Evolutionary conservation across 2,888 invertebrate species (phyloP).

Genomic region (Drosophila longiperda): DNA sequence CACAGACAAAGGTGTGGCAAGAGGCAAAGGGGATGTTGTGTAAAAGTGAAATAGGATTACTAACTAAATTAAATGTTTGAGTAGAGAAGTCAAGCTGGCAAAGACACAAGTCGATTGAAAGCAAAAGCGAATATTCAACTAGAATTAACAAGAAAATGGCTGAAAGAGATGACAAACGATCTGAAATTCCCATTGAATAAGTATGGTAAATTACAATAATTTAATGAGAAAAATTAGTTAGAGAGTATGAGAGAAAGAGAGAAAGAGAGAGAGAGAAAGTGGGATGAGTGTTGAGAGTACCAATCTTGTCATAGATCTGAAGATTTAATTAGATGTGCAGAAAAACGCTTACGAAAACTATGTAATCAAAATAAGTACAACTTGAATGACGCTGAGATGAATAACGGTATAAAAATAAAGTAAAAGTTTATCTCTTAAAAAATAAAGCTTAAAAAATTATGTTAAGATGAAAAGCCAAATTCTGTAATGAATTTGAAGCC

Average conservation of each 20-base stretch:
- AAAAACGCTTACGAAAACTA: background rate
- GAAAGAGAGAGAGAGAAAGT: background rate
- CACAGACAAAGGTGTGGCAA: background rate
- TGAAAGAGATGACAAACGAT: constrained; percentile 14
- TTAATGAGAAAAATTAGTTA: background rate
- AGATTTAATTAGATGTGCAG: background rate
- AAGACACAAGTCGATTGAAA: constrained; percentile 3
- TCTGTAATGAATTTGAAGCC: background rate
- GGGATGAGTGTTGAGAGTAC: background rate
- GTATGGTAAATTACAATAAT: background rate
- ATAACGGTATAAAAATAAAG: background rate
- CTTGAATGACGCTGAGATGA: background rate
- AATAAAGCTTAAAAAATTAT: background rate
- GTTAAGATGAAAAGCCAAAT: background rate
- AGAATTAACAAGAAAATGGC: constrained; percentile 3
- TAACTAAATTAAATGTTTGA: constrained; percentile 40
- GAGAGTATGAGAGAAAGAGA: background rate
- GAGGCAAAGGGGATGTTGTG: background rate
- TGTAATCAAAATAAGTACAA: background rate
- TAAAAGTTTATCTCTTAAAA: background rate
- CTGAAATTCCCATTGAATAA: constrained; percentile 5
- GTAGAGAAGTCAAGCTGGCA: constrained; percentile 5
- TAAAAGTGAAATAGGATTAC: constrained; percentile 12
- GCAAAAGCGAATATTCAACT: constrained; percentile 17
- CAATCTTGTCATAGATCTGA: background rate